Evolutionary conservation across 2,113 vertebrate species (phyloP), one percentile per base, ranked within the genome.

Genomic region (Nothobranchius furzeri): DNA sequence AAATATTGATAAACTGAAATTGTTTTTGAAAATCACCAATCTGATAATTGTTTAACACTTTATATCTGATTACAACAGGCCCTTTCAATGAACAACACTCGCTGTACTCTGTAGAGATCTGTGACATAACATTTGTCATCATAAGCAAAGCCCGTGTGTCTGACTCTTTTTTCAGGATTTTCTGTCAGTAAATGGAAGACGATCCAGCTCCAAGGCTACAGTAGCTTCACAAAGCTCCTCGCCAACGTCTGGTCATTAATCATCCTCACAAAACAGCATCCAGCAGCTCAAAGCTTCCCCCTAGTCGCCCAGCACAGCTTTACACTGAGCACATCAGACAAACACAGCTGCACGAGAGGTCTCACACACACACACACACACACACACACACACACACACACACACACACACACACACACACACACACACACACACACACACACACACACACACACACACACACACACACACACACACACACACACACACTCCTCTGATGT

Each of bases 181-280:
- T 68, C 56, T 54, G 9, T 56, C 35, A 56, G 42, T 17, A 30
- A 42, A 62, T 40, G 13, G 60, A 69, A 51, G 65, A 66, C 46
- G 47, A 70, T 75, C 66, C 55, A 47, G 50, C 73, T 78, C 62
- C 64, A 67, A 79, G 76, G 85, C 74, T 64, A 73, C 70, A 73
- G 53, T 56, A 58, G 85, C 73, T 85, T 84, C 83, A 86, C 64
- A 78, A 49, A 84, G 70, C 73, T 57, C 51, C 25, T 2, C 40
- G 40, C 72, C 68, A 71, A 59, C 77, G 67, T 64, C 76, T 61
- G 9, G 64, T 73, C 82, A 85, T 91, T 89, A 87, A 88, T 91
- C 86, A 85, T 85, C 84, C 75, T 78, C 68, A 79, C 79, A 78
- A 85, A 87, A 85, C 62, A 75, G 78, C 66, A 75, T 67, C 64